Conservation (phyloP, 2,888 invertebrate genomes). For the Drosophila antonietae region DNA sequence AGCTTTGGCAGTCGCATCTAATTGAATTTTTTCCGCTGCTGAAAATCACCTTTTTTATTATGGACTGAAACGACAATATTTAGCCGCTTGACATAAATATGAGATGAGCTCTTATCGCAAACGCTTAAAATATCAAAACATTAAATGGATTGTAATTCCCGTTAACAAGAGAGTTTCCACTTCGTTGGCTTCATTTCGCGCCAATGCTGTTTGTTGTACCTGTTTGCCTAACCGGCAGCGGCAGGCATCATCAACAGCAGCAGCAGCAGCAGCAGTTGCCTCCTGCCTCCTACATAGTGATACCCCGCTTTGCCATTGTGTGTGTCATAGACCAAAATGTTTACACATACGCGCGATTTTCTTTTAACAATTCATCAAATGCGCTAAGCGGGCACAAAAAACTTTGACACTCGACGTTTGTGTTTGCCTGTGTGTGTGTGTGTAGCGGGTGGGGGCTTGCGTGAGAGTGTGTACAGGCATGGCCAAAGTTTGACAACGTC, state of each 20-base stretch:
- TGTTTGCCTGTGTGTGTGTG: conserved; percentile 38
- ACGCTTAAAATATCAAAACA: conserved; percentile 38
- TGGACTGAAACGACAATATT: background rate
- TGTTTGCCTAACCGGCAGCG: conserved; percentile 58
- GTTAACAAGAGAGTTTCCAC: conserved; percentile 57
- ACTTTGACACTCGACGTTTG: conserved; percentile 77
- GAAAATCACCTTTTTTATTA: conserved; percentile 6
- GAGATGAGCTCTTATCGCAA: conserved; percentile 15
- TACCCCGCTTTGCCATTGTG: conserved; percentile 10
- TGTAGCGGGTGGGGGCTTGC: background rate
- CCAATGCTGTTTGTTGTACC: conserved; percentile 45
- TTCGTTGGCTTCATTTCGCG: conserved; percentile 38
- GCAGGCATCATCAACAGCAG: conserved; percentile 62
- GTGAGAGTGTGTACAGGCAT: conserved; percentile 10
- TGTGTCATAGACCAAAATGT: conserved; percentile 67
- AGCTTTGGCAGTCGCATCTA: background rate
- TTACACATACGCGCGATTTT: conserved; percentile 78
- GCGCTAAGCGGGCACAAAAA: conserved; percentile 72
- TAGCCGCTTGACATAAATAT: conserved; percentile 1
- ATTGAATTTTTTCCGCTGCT: background rate
- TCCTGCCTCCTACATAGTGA: background rate
- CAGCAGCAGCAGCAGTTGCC: conserved; percentile 63
- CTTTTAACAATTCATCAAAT: conserved; percentile 81
- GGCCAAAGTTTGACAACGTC: conserved; percentile 59
- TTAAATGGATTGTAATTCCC: conserved; percentile 54